Evolutionary conservation across 2,113 vertebrate species (phyloP), one percentile per base, ranked within the genome.

Genomic region (Dicaeum eximium): DNA sequence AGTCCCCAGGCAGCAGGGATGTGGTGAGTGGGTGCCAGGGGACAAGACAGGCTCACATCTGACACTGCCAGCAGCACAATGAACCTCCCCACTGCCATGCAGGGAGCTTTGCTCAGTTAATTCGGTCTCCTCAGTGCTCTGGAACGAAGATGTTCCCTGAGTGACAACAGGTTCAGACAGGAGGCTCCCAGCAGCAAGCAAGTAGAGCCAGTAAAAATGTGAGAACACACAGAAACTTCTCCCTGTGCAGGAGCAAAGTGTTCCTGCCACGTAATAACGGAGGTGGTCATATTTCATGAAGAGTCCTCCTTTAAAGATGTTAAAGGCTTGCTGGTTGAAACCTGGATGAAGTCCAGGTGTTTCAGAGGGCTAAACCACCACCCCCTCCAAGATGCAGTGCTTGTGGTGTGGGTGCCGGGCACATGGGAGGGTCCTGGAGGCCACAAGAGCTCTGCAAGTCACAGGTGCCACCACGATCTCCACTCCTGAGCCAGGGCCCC

Each of bases 401-500:
- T 47, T 0, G 0, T 38, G 54, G 7, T 30, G 35, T 28, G 56
- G 47, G 16, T 69, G 42, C 74, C 86, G 92, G 56, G 79, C 67
- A 27, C 56, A 38, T 0, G 0, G 30, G 50, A 27, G 22, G 64
- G 19, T 70, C 27, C 47, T 11, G 67, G 58, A 51, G 64, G 15
- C 48, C 1, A 1, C 0, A 0, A 28, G 23, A 73, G 30, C 45
- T 78, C 53, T 35, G 23, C 35, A 35, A 74, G 61, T 24, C 20
- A n/a, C 80, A 92, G 70, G 66, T 73, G 64, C 58, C 51, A 50
- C 51, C 0, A 0, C n/a, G 37, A 25, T 40, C 50, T 31, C 21
- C 45, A 2, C 25, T 62, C 84, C 70, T 37, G 66, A 84, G 50
- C 15, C 84, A 66, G 88, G 65, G n/a, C 3, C 2, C 27, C 19